These are phyloP conservation scores for Dendrocincla tyrannina DNA, from an alignment of 2,797 vertebrate species.

Conservation along the genomic window DNA sequence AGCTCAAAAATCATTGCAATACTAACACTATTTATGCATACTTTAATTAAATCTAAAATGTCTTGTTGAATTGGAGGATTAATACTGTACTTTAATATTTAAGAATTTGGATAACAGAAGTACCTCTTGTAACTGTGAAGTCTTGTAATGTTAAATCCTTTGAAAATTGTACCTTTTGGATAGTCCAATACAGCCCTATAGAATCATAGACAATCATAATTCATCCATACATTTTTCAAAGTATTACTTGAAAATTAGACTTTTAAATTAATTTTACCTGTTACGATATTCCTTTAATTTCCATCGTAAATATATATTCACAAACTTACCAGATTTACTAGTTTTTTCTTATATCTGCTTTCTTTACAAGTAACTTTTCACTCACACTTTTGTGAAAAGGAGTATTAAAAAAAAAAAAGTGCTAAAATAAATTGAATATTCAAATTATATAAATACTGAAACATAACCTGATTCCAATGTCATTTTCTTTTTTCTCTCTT, in stretches of 20 bases:
- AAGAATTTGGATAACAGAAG: not conserved
- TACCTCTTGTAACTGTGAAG: not conserved
- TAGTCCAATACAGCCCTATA: not conserved
- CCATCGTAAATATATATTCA: not conserved
- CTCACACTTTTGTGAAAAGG: not conserved
- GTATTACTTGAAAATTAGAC: not conserved
- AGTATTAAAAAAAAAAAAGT: not conserved
- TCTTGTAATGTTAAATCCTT: not conserved
- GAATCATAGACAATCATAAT: not conserved
- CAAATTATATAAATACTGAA: not conserved
- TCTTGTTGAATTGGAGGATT: not conserved
- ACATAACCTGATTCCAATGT: not conserved
- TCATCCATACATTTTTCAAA: not conserved
- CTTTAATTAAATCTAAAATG: not conserved
- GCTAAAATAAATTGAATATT: not conserved
- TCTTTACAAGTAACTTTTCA: not conserved
- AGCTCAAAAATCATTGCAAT: not conserved
- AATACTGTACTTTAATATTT: not conserved
- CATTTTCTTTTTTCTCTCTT: not conserved
- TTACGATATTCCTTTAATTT: not conserved
- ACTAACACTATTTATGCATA: accelerated
- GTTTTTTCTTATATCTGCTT: not conserved
- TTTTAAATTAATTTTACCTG: not conserved
- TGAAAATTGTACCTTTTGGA: not conserved
- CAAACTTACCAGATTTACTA: accelerated